phyloP scores from a whole-genome alignment of 2,113 vertebrate species.

The Nyctereutes procyonoides region DNA sequence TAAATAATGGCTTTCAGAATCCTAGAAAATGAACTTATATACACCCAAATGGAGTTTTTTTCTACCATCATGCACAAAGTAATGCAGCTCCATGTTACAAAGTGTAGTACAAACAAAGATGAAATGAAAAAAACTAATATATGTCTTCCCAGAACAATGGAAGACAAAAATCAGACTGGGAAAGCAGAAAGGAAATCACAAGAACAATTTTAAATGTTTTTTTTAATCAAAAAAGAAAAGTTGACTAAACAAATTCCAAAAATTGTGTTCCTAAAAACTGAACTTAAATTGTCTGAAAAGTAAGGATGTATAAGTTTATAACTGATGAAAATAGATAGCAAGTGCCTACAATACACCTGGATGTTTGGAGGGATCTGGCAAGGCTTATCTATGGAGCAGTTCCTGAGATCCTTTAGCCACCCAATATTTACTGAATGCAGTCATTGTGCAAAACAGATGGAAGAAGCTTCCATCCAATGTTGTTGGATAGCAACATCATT shows the following conservation, averaged over 20 bases:
- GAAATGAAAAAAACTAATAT: not conserved
- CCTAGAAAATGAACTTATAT: not conserved
- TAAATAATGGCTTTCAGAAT: conserved; percentile 5
- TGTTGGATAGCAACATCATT: conserved; percentile 44
- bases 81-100: not conserved
- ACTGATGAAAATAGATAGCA: not conserved
- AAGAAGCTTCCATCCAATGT: not conserved
- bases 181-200: not conserved
- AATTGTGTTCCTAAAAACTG: not conserved
- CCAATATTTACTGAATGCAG: not conserved
- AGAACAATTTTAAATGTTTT: not conserved
- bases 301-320: not conserved
- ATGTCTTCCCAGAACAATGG: not conserved
- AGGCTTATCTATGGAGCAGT: not conserved
- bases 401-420: not conserved
- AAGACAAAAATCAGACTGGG: not conserved
- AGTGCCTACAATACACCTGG: not conserved
- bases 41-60: not conserved
- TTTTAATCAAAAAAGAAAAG: not conserved
- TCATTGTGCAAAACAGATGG: conserved; percentile 55
- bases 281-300: not conserved
- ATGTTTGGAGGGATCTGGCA: not conserved
- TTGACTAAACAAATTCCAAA: not conserved
- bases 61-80: not conserved
- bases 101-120: not conserved